A percentile compares a stretch with the other conserved stretches of the same genome.
These are phyloP conservation scores for Synanthedon andrenaeformis DNA, from an alignment of 2,888 invertebrate species.

Conservation along the genomic window DNA sequence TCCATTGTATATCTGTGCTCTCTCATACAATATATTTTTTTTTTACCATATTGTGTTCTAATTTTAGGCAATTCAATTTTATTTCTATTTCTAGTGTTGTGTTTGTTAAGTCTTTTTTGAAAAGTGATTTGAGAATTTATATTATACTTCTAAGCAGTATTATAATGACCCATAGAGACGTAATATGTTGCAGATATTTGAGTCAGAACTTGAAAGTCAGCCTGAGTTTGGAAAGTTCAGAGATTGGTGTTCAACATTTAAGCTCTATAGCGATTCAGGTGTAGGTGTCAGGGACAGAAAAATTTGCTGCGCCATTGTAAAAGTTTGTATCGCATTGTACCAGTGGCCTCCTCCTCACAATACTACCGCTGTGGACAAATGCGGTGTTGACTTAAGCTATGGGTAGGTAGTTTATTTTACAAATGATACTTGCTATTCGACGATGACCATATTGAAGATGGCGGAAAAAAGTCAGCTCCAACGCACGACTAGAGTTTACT, in stretches of 20 bases:
- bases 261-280: constrained; percentile 69
- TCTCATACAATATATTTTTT: too few species aligned
- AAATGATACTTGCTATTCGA: background rate
- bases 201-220: constrained; percentile 76
- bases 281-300: constrained; percentile 52
- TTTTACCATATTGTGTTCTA: too few species aligned
- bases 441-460: too few species aligned
- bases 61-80: too few species aligned
- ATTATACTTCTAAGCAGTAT: too few species aligned
- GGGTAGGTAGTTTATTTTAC: constrained; percentile 32
- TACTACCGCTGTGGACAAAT: constrained; percentile 53
- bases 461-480: too few species aligned
- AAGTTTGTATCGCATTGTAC: constrained; percentile 70
- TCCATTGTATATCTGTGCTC: too few species aligned
- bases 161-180: too few species aligned
- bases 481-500: too few species aligned
- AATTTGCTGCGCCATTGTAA: constrained; percentile 34
- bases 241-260: constrained; percentile 74
- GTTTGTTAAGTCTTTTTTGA: too few species aligned
- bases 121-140: too few species aligned
- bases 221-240: constrained; percentile 74
- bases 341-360: constrained; percentile 74
- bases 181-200: constrained; percentile 62
- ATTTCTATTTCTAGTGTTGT: too few species aligned
- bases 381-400: constrained; percentile 66